Conservation (phyloP, 2,888 invertebrate species). For the Ernsta delagoae region DNA sequence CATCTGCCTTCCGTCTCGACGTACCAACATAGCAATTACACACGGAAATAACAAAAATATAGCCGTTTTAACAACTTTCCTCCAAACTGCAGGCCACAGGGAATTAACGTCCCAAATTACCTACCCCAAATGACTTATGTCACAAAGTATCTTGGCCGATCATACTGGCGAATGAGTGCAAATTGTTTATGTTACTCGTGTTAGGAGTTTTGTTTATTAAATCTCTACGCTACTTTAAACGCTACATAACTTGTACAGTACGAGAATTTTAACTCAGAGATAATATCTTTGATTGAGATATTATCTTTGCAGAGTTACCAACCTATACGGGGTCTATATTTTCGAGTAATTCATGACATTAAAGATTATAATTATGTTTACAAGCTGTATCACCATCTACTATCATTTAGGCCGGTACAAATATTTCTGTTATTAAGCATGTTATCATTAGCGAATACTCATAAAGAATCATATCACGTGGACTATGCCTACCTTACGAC, state of each 20-base stretch:
- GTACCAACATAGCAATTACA: conserved; percentile 67
- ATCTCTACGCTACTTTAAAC: no score
- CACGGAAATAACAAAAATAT: conserved; percentile 65
- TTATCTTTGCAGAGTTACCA: no score
- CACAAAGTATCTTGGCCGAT: conserved; percentile 40
- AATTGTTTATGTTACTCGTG: background rate
- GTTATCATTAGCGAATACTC: conserved; percentile 19
- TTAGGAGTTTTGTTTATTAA: no score
- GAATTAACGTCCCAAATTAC: conserved; percentile 58
- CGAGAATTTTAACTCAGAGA: no score
- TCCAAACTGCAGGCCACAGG: conserved; percentile 48
- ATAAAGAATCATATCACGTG: conserved; percentile 19
- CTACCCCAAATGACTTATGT: conserved; percentile 57
- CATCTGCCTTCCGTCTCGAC: conserved; percentile 75
- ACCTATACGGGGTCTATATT: no score
- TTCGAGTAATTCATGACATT: no score
- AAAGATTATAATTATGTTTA: no score
- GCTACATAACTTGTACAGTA: no score
- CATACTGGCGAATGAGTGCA: conserved; percentile 14
- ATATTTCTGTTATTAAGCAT: no score
- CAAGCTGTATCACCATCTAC: no score
- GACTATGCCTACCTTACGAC: conserved; percentile 16
- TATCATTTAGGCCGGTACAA: no score
- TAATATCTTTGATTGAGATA: no score
- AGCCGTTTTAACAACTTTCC: conserved; percentile 65